Percentiles rank a stretch among this genome's conserved stretches.
Evolutionary conservation across 2,113 vertebrate genomes (phyloP).

Genomic region (Pongo abelii): DNA sequence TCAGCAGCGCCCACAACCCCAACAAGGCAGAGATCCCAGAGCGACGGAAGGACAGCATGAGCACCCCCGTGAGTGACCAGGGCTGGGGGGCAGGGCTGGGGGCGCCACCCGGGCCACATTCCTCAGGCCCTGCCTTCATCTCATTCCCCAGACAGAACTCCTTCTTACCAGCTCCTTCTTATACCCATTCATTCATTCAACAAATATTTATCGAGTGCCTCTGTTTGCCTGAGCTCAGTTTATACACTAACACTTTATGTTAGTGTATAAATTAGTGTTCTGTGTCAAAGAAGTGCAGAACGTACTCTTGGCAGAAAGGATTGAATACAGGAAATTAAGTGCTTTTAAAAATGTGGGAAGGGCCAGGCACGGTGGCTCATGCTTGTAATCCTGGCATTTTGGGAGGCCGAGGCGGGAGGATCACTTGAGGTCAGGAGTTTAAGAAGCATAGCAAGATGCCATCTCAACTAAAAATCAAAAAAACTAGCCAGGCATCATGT

Average conservation of each 20-base stretch:
- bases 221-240: background rate
- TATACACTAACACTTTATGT: background rate
- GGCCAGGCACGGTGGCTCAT: too few species aligned
- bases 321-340: background rate
- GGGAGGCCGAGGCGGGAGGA: too few species aligned
- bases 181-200: background rate
- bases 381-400: too few species aligned
- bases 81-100: background rate
- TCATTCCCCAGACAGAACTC: background rate
- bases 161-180: background rate
- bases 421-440: background rate
- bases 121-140: fast-evolving
- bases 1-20: slow-evolving; percentile 95
- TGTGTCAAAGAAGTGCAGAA: fast-evolving
- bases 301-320: background rate
- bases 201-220: background rate
- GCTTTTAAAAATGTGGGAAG: background rate
- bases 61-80: slow-evolving; percentile 84
- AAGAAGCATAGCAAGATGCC: too few species aligned
- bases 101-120: fast-evolving
- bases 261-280: background rate
- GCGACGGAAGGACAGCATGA: slow-evolving; percentile 89
- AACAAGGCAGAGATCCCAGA: slow-evolving; percentile 96
- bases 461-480: too few species aligned
- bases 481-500: too few species aligned